These are phyloP conservation scores for Eulemur rubriventer DNA, from an alignment of 2,797 vertebrate genomes.

Conservation along the genomic window DNA sequence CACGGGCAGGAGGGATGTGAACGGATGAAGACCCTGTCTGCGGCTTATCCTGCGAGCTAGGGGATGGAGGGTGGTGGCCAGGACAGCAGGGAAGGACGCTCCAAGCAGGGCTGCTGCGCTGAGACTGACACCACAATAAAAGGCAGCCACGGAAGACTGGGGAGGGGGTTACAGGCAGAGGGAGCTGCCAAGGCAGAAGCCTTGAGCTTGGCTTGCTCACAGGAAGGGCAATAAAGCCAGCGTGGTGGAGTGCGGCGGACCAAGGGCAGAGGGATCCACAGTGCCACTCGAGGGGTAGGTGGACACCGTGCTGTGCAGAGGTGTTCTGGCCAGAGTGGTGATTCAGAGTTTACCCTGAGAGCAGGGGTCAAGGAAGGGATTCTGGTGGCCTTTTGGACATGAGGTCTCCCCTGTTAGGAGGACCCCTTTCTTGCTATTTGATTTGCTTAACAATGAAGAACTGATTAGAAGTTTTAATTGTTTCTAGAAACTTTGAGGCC, in stretches of 20 bases:
- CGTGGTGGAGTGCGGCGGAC: rapidly evolving
- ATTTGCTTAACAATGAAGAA: constrained; percentile 39
- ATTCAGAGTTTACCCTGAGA: not conserved
- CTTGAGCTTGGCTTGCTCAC: not conserved
- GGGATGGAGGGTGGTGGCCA: rapidly evolving
- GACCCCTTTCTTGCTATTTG: not conserved
- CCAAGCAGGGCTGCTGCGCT: not conserved
- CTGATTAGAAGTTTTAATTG: constrained; percentile 67
- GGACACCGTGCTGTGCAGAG: rapidly evolving
- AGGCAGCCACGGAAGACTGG: rapidly evolving
- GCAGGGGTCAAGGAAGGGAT: not conserved
- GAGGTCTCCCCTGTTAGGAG: not conserved
- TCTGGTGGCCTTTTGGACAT: rapidly evolving
- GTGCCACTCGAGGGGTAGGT: rapidly evolving
- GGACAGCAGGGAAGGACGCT: too few relatives aligned
- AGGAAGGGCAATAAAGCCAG: not conserved
- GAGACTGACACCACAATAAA: not conserved
- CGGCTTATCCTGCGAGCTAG: not conserved
- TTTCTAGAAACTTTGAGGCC: constrained; percentile 67
- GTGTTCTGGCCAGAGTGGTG: not conserved
- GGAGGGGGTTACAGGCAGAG: not conserved
- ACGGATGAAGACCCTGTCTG: not conserved
- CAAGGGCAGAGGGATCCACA: not conserved
- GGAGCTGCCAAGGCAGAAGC: not conserved
- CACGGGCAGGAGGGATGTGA: rapidly evolving